These are phyloP conservation scores for Manis javanica DNA, from an alignment of 2,797 vertebrate genomes.

Conservation along the genomic window DNA sequence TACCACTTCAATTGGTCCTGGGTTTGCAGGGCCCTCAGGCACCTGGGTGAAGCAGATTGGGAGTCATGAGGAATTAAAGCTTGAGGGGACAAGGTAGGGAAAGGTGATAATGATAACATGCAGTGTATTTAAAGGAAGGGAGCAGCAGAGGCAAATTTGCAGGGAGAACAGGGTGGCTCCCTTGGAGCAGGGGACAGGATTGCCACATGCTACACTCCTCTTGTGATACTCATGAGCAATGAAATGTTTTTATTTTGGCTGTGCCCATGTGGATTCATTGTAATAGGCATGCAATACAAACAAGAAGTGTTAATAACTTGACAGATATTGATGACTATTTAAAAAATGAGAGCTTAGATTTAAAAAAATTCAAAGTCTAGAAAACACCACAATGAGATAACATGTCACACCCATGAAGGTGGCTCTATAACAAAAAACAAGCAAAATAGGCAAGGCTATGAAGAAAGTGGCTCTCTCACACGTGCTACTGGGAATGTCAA, in stretches of 20 bases:
- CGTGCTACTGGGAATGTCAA: background rate
- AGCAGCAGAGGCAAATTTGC: background rate
- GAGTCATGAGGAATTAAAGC: background rate
- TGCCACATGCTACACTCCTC: accelerated
- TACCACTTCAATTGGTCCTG: accelerated
- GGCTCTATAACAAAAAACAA: background rate
- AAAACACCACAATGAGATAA: background rate
- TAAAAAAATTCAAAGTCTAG: background rate
- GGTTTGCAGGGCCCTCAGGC: background rate
- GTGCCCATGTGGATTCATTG: accelerated
- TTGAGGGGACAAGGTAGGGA: background rate
- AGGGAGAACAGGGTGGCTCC: background rate
- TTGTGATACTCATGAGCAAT: accelerated
- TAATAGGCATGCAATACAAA: background rate
- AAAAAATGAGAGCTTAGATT: background rate
- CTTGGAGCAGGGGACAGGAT: no score
- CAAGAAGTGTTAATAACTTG: background rate
- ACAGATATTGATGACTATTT: background rate
- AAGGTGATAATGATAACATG: accelerated
- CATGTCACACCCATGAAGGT: no score
- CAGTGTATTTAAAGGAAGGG: accelerated
- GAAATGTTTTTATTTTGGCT: accelerated
- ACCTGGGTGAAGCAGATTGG: background rate
- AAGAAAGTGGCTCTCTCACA: accelerated
- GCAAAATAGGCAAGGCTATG: background rate